Base-by-base conservation (phyloP, 2,888 invertebrate genomes). In the Sesia bembeciformis region DNA sequence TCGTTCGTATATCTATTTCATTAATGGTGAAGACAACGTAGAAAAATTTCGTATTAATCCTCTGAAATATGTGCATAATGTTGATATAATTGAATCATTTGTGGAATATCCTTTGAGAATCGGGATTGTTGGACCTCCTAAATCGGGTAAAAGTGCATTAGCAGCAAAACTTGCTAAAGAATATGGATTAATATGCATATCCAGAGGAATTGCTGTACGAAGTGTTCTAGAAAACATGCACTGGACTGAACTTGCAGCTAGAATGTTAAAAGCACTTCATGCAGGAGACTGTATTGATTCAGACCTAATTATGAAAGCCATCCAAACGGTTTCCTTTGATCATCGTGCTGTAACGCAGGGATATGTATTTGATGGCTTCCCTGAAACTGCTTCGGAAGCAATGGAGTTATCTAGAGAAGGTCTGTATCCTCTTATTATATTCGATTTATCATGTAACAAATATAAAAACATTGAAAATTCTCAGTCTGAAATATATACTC, bases 281-380 rank as follows among this genome's bases (percentile, higher is more conserved):
- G 63, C 68, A 49, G 93, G 92, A 6, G 71, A 84, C 60, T 73
- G 75, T 56, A 67, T 91, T 42, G 74, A 81, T 4, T 72, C 72
- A 50, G 85, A 90, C 60, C 72, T 87, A 57, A 68, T 91, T 38
- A 79, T 91, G 41, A 82, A 84, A 64, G 88, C 91, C 49, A 80
- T 93, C 7, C 90, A 92, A 70, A 86, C 88, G 50, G 76, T 84
- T 43, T 72, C 84, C 43, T 82, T 90, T 52, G 90, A 91, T 71
- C 76, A 84, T 53, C 81, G 81, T 53, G 76, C 82, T 5, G 64
- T 78, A 3, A 88, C 91, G 3, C 89, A 91, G 63, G 93, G 93
- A n/a, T 85, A 90, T 65, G 72, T 94, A 7, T 81, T 92, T 54
- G 93, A 93, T 67, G 93, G 93, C 1, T 91, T 93, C 71, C 93